Percentiles rank a stretch among this genome's conserved stretches.
Evolutionary conservation across 1,140 invertebrate genomes (phyloP).

Genomic region (Heliconius eleuchia): DNA sequence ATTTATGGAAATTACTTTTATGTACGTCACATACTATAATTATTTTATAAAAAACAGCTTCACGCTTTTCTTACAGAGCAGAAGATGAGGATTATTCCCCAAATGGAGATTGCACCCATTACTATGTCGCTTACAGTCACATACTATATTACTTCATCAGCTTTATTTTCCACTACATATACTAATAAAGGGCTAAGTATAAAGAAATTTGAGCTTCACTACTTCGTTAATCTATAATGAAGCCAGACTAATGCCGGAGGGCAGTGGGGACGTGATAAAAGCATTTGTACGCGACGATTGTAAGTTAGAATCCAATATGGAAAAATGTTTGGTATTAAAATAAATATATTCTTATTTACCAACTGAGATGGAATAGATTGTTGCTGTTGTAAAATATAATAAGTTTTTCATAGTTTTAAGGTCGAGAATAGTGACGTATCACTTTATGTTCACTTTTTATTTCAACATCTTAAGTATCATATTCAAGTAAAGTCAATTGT

Average conservation of each 20-base stretch:
- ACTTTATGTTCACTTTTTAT: no score
- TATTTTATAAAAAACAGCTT: no score
- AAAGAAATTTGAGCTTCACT: not conserved
- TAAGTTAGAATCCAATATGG: not conserved
- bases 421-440: no score
- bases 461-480: no score
- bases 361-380: not conserved
- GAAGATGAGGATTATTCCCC: no score
- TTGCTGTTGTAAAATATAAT: not conserved
- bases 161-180: not conserved
- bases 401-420: not conserved
- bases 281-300: not conserved
- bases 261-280: not conserved
- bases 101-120: no score
- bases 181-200: not conserved
- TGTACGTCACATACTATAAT: no score
- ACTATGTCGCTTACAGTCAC: no score
- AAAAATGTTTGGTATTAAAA: not conserved
- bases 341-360: not conserved
- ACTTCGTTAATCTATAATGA: not conserved
- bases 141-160: no score
- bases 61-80: no score
- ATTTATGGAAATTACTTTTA: no score
- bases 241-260: not conserved
- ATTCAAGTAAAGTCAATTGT: no score